Conservation (phyloP, 2,113 vertebrate genomes). For the Ictalurus punctatus region DNA sequence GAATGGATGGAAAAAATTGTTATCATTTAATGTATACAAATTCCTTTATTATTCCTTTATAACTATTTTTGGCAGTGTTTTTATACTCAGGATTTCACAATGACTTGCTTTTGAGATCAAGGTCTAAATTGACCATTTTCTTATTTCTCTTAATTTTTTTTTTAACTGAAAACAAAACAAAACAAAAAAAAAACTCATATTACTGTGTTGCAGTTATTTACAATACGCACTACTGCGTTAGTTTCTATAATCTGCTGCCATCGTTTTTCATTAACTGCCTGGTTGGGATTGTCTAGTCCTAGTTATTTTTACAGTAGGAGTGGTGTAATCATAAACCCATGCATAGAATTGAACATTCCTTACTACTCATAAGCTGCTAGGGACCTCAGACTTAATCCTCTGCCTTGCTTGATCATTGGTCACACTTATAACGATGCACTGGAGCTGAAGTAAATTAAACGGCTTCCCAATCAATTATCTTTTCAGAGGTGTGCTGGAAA, state of each 20-base stretch:
- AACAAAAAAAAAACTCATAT: no score
- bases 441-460: slow-evolving; percentile 66
- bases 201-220: background rate
- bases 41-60: background rate
- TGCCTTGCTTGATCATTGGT: slow-evolving; percentile 68
- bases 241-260: background rate
- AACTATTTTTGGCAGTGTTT: background rate
- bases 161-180: background rate
- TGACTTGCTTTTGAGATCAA: background rate
- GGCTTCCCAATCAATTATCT: slow-evolving; percentile 66
- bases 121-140: background rate
- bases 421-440: slow-evolving; percentile 64
- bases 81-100: background rate
- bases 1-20: no score
- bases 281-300: background rate
- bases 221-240: background rate
- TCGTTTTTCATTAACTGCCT: background rate
- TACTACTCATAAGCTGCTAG: background rate
- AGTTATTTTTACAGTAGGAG: background rate
- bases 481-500: slow-evolving; percentile 68
- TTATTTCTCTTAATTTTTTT: background rate
- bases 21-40: background rate
- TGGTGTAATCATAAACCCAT: background rate
- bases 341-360: background rate
- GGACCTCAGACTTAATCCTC: slow-evolving; percentile 51